Conservation (phyloP, 2,113 vertebrate genomes). For the Pseudorectes ferrugineus region DNA sequence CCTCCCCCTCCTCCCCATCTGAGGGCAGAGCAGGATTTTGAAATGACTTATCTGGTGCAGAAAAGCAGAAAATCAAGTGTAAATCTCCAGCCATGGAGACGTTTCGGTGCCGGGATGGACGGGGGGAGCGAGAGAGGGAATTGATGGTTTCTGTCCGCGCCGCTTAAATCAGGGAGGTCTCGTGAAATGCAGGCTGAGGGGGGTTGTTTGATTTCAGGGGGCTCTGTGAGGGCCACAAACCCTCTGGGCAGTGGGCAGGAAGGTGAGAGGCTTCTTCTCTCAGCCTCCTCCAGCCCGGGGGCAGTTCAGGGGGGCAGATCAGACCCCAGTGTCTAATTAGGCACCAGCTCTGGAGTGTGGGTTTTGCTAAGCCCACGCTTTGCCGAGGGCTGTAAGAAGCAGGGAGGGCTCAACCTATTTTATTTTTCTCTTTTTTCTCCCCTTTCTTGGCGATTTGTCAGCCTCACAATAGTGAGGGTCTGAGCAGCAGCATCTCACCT, state of each 20-base stretch:
- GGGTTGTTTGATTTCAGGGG: no score
- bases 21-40: neutral
- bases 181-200: neutral
- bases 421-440: neutral
- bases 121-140: neutral
- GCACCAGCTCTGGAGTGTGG: neutral
- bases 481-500: neutral
- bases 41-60: neutral
- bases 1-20: neutral
- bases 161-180: fast-evolving
- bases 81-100: neutral
- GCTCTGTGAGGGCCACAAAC: neutral
- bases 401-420: neutral
- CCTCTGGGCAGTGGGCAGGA: neutral
- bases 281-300: neutral
- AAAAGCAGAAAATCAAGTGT: slow-evolving; percentile 43
- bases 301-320: neutral
- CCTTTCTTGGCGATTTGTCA: neutral
- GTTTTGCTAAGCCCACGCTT: neutral
- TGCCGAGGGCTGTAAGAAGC: neutral
- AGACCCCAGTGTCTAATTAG: neutral
- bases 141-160: neutral
- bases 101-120: fast-evolving
- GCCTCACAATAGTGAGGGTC: fast-evolving
- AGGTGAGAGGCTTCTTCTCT: neutral